A percentile compares a stretch with the other conserved stretches of the same genome.
Conservation (phyloP, 2,113 vertebrate species). For the Edolisoma coerulescens region DNA sequence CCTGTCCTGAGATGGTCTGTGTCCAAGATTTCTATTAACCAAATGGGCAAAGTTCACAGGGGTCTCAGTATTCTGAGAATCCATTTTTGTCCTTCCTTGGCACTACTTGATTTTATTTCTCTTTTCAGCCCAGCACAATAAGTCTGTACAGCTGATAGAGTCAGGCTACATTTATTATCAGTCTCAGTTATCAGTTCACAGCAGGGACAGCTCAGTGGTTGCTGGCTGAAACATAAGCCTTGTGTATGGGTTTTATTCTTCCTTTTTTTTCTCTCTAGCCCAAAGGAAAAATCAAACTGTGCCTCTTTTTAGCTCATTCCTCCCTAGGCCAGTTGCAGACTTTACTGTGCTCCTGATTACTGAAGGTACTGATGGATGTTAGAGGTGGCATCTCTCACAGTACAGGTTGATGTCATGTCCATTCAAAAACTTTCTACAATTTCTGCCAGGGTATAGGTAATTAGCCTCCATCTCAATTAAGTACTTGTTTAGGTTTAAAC, state of each 20-base stretch:
- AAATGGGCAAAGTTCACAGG: neutral
- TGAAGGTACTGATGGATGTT: neutral
- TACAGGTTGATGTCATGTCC: neutral
- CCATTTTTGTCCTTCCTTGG: constrained; percentile 14
- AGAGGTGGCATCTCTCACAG: neutral
- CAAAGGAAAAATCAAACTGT: constrained; percentile 24
- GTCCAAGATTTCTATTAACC: constrained; percentile 24
- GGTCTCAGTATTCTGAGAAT: neutral
- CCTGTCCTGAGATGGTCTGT: neutral
- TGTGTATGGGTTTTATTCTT: neutral
- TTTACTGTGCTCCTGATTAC: neutral
- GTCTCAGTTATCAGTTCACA: constrained; percentile 57
- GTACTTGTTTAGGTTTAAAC: neutral
- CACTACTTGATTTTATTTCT: constrained; percentile 54
- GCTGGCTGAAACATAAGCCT: constrained; percentile 57
- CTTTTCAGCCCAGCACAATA: constrained; percentile 37
- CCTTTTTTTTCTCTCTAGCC: neutral
- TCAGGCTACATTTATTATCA: constrained; percentile 62
- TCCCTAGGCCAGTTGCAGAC: neutral
- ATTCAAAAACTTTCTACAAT: neutral
- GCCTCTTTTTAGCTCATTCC: neutral
- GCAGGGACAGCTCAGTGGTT: constrained; percentile 24
- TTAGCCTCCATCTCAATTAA: neutral
- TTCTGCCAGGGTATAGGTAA: neutral
- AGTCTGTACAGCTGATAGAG: constrained; percentile 23